Conservation (phyloP, 2,797 vertebrate species). For the Tapera naevia region DNA sequence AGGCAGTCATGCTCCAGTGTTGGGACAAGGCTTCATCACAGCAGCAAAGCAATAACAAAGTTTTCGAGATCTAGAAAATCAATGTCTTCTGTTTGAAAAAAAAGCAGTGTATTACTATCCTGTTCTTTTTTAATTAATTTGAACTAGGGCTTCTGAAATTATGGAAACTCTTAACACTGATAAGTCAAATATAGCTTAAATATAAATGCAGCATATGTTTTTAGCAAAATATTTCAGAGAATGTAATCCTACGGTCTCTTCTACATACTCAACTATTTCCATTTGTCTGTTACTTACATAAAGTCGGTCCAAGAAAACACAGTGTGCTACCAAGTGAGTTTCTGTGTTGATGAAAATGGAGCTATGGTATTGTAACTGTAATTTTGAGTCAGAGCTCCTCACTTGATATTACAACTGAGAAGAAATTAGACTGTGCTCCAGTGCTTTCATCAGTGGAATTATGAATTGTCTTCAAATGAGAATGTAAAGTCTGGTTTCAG, state of each 20-base stretch:
- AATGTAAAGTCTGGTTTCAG: neutral
- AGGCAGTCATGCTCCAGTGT: too few relatives aligned
- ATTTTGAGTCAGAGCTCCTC: neutral
- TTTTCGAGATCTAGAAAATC: neutral
- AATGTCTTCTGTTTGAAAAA: neutral
- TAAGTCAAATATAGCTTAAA: neutral
- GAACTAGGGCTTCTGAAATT: neutral
- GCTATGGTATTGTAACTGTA: neutral
- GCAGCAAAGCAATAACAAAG: neutral
- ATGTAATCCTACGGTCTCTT: neutral
- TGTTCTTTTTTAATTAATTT: neutral
- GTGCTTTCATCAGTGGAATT: neutral
- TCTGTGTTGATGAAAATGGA: neutral
- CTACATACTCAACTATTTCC: neutral
- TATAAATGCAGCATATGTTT: neutral
- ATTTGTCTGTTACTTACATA: neutral
- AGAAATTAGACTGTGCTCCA: neutral
- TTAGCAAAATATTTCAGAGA: neutral
- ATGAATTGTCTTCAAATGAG: neutral
- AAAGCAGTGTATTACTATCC: neutral
- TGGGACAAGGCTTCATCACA: neutral
- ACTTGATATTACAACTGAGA: neutral
- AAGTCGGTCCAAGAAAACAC: neutral
- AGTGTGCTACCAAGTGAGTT: neutral
- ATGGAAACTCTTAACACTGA: neutral